Evolutionary conservation across 1,140 invertebrate species (phyloP).

Genomic region (Drosophila chauvacae): DNA sequence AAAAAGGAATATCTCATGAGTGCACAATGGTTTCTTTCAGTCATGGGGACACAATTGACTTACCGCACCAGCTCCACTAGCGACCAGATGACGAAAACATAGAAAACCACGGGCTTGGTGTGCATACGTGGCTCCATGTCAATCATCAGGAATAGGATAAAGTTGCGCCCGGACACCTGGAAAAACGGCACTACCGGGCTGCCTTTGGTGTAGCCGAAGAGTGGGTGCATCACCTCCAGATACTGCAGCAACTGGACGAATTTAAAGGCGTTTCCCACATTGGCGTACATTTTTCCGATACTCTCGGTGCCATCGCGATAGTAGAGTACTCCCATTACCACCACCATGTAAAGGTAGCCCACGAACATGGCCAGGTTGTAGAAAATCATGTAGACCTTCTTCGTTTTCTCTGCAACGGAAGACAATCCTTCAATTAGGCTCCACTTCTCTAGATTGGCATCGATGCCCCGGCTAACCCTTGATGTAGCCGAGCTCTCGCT

Average conservation of each 20-base stretch:
- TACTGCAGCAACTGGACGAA: constrained; percentile 93
- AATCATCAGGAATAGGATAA: constrained; percentile 94
- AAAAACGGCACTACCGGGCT: constrained; percentile 87
- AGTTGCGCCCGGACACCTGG: constrained; percentile 91
- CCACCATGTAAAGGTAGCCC: constrained; percentile 92
- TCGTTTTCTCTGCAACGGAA: constrained; percentile 88
- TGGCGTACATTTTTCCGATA: constrained; percentile 89
- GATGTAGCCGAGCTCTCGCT: constrained; percentile 92
- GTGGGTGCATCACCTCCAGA: constrained; percentile 94
- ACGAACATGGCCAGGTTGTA: constrained; percentile 97
- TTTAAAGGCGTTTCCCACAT: constrained; percentile 92
- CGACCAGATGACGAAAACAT: constrained; percentile 93
- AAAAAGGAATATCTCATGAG: neutral
- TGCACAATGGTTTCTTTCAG: neutral
- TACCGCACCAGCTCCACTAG: constrained; percentile 92
- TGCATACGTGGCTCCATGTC: constrained; percentile 94
- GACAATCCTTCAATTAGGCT: neutral
- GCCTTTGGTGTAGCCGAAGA: constrained; percentile 94
- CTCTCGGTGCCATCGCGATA: constrained; percentile 90
- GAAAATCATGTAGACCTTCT: constrained; percentile 93
- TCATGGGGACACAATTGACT: constrained; percentile 28
- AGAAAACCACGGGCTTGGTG: constrained; percentile 93
- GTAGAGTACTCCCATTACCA: constrained; percentile 91
- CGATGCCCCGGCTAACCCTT: constrained; percentile 86
- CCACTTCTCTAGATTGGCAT: neutral